These are phyloP conservation scores for Malurus alboscapulatus DNA, from an alignment of 2,113 vertebrate species.

Conservation along the genomic window DNA sequence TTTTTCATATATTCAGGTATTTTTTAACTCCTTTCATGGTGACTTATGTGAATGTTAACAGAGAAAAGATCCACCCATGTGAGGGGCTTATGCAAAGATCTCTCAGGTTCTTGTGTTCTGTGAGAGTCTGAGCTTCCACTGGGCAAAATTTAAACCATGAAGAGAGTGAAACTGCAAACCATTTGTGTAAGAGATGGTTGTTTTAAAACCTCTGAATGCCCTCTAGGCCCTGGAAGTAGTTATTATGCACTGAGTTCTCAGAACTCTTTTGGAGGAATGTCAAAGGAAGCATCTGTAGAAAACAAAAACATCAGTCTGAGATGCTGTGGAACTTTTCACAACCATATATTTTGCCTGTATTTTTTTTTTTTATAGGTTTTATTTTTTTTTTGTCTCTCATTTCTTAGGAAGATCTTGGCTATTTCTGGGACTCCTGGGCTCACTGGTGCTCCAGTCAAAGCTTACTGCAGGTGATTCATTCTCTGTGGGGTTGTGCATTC, in stretches of 20 bases:
- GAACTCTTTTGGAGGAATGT: not conserved
- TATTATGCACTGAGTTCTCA: not conserved
- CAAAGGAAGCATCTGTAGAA: not conserved
- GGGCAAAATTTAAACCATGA: not conserved
- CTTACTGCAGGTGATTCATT: not conserved
- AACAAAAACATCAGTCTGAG: not conserved
- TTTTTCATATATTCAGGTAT: not conserved
- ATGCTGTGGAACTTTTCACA: not conserved
- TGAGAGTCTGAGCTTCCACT: not conserved
- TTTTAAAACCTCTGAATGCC: constrained; percentile 16
- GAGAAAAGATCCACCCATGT: not conserved
- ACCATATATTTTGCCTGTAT: not conserved
- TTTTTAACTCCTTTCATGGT: not conserved
- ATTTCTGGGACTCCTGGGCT: not conserved
- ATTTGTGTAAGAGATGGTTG: not conserved
- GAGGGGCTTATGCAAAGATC: not conserved
- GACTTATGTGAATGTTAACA: not conserved
- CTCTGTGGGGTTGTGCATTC: not conserved
- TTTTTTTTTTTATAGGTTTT: not conserved
- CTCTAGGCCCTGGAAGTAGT: not conserved
- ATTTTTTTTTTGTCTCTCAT: not conserved
- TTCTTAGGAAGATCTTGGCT: not conserved
- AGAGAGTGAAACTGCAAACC: not conserved
- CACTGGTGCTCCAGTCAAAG: not conserved
- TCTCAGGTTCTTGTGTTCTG: not conserved